These are phyloP conservation scores for Eremobia ochroleuca DNA, from an alignment of 2,888 invertebrate genomes.

Conservation along the genomic window DNA sequence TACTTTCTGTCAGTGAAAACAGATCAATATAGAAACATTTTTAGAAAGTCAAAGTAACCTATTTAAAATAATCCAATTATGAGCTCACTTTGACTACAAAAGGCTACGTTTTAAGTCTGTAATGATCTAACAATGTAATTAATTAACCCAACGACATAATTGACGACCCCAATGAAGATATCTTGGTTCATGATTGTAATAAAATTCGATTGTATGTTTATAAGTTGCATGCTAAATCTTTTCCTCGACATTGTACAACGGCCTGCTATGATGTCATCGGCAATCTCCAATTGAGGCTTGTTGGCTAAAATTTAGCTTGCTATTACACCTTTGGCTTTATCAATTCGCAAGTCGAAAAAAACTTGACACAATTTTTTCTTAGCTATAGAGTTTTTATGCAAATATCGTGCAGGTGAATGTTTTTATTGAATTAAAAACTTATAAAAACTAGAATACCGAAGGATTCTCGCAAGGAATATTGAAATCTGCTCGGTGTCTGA, in stretches of 20 bases:
- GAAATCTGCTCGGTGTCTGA: conserved; percentile 66
- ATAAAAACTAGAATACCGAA: conserved; percentile 16
- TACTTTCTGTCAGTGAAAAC: neutral
- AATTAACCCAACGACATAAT: conserved; percentile 45
- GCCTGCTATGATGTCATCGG: conserved; percentile 77
- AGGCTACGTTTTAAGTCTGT: neutral
- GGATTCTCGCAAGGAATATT: conserved; percentile 49
- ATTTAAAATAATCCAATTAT: conserved; percentile 42
- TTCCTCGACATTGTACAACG: conserved; percentile 63
- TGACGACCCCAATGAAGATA: conserved; percentile 22
- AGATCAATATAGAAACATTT: neutral
- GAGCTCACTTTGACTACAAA: conserved; percentile 17
- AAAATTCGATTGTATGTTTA: conserved; percentile 39
- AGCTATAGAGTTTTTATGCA: neutral
- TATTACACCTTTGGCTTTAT: conserved; percentile 45
- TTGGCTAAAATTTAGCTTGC: conserved; percentile 64
- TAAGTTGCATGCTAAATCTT: conserved; percentile 59
- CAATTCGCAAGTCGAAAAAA: conserved; percentile 51
- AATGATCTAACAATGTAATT: conserved; percentile 10
- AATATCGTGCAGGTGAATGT: neutral
- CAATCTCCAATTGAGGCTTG: conserved; percentile 70
- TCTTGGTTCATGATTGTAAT: conserved; percentile 24
- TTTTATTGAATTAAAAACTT: conserved; percentile 5
- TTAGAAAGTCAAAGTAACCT: conserved; percentile 53
- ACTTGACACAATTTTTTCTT: conserved; percentile 36